Conservation (phyloP, 2,113 vertebrate species). For the Alexandromys fortis region DNA sequence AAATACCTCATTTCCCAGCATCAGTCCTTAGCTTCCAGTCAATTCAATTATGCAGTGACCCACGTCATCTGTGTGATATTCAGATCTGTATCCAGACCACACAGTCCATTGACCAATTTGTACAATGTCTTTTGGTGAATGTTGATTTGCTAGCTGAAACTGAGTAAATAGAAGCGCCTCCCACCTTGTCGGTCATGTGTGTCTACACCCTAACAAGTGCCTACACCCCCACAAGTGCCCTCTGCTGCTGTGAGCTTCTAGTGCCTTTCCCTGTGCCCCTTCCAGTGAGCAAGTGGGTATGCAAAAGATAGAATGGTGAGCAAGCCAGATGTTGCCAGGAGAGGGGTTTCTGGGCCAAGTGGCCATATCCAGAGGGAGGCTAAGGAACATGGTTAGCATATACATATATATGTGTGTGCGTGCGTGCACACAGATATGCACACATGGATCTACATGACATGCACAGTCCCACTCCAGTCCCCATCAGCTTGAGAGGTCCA, state of each 20-base stretch:
- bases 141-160: background rate
- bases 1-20: background rate
- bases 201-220: too few relatives aligned
- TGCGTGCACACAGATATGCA: background rate
- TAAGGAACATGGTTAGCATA: background rate
- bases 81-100: background rate
- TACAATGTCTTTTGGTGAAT: background rate
- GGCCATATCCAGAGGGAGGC: background rate
- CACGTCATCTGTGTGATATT: too few relatives aligned
- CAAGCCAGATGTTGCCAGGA: background rate
- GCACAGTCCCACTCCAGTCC: background rate
- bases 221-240: background rate
- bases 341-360: background rate
- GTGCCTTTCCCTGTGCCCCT: background rate
- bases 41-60: background rate
- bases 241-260: background rate
- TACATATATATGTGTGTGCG: background rate
- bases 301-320: background rate
- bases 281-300: background rate
- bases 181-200: too few relatives aligned
- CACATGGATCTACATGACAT: background rate
- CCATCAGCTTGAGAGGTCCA: background rate
- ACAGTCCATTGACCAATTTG: too few relatives aligned
- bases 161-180: background rate
- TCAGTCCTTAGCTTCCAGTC: background rate